A percentile compares a stretch with the other conserved stretches of the same genome.
These are phyloP conservation scores for Nephrocerus scutellatus DNA, from an alignment of 2,888 invertebrate genomes.

Conservation along the genomic window DNA sequence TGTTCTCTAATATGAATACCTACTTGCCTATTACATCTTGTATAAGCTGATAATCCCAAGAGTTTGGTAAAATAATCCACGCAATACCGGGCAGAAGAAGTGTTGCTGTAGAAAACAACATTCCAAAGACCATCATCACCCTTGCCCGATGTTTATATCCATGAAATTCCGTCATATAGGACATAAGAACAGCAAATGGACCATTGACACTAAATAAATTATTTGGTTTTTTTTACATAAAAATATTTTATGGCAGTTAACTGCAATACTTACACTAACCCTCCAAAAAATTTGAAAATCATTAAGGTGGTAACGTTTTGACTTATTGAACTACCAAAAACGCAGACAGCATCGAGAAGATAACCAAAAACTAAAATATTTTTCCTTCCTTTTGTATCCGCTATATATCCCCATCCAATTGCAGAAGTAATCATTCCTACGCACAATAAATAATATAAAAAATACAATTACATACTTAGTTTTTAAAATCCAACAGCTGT, in stretches of 20 bases:
- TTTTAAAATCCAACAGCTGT: background rate
- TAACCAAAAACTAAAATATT: conserved; percentile 62
- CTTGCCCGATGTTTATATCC: conserved; percentile 57
- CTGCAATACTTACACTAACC: conserved; percentile 61
- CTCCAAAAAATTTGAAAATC: conserved; percentile 65
- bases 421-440: conserved; percentile 70
- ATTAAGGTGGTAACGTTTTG: conserved; percentile 61
- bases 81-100: conserved; percentile 63
- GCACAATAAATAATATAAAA: conserved; percentile 11
- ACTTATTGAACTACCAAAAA: conserved; percentile 57
- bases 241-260: conserved; percentile 1
- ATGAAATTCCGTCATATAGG: conserved; percentile 70
- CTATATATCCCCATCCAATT: conserved; percentile 69
- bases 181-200: conserved; percentile 65
- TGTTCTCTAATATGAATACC: conserved; percentile 9
- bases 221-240: background rate
- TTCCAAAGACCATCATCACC: conserved; percentile 58
- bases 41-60: conserved; percentile 50
- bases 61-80: conserved; percentile 61
- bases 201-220: conserved; percentile 53
- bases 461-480: background rate
- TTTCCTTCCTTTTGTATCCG: conserved; percentile 65
- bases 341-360: conserved; percentile 57
- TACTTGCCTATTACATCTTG: conserved; percentile 42
- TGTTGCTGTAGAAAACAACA: conserved; percentile 60